A percentile compares a stretch with the other conserved stretches of the same genome.
Conservation (phyloP, 1,140 invertebrate species). For the Megalopta genalis region DNA sequence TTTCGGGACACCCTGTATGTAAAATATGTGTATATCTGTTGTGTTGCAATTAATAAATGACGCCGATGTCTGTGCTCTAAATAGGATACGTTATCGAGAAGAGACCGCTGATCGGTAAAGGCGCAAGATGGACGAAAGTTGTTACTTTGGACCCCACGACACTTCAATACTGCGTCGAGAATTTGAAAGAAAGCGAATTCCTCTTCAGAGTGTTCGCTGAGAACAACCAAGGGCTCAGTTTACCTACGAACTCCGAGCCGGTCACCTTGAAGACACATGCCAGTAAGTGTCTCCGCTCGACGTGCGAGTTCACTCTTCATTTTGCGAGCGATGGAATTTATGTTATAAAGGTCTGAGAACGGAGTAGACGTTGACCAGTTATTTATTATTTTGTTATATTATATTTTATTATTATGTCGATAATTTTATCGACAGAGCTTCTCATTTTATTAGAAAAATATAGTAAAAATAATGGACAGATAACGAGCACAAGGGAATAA, state of each 20-base stretch:
- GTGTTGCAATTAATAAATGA: neutral
- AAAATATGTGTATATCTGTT: too few relatives aligned
- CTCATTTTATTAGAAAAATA: too few relatives aligned
- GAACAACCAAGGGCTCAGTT: slow-evolving; percentile 92
- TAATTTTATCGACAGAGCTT: too few relatives aligned
- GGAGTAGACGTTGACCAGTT: too few relatives aligned
- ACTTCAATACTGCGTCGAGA: slow-evolving; percentile 89
- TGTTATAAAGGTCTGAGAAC: too few relatives aligned
- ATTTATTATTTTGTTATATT: too few relatives aligned
- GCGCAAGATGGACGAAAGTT: slow-evolving; percentile 91
- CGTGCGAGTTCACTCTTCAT: too few relatives aligned
- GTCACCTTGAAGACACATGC: slow-evolving; percentile 95
- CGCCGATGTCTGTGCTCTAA: neutral
- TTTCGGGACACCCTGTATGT: too few relatives aligned
- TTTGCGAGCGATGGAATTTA: too few relatives aligned
- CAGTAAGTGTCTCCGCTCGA: slow-evolving; percentile 85
- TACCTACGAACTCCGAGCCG: slow-evolving; percentile 88
- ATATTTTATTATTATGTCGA: too few relatives aligned
- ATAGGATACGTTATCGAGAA: slow-evolving; percentile 96
- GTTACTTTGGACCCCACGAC: slow-evolving; percentile 90
- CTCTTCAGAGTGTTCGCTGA: slow-evolving; percentile 95
- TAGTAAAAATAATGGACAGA: too few relatives aligned
- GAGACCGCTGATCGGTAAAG: slow-evolving; percentile 85
- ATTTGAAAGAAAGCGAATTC: slow-evolving; percentile 94
- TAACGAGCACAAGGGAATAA: too few relatives aligned